A percentile compares a stretch with the other conserved stretches of the same genome.
Conservation (phyloP, 2,888 invertebrate species). For the Chrysotoxum bicinctum region DNA sequence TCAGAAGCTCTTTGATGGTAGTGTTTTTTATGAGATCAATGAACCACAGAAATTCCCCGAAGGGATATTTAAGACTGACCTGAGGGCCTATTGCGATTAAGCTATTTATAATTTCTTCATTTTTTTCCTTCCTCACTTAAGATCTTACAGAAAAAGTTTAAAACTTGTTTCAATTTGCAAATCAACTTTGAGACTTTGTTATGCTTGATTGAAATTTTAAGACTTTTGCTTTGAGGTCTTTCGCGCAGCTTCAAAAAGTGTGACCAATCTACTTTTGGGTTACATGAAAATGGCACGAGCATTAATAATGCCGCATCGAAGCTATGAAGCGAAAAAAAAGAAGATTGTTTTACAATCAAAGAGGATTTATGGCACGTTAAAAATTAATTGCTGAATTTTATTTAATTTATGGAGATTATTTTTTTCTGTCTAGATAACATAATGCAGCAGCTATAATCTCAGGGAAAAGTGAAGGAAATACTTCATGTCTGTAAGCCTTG, state of each 20-base stretch:
- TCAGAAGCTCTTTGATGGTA: neutral
- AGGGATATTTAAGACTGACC: neutral
- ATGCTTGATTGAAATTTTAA: neutral
- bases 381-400: constrained; percentile 1
- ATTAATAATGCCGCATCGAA: constrained; percentile 12
- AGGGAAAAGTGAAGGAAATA: neutral
- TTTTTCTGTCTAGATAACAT: neutral
- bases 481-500: neutral
- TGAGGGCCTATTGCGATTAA: neutral
- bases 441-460: neutral
- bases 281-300: constrained; percentile 34
- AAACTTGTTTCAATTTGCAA: neutral
- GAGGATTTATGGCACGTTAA: constrained; percentile 28
- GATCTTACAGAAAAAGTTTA: neutral
- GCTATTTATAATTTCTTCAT: neutral
- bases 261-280: constrained; percentile 20
- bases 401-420: neutral
- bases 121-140: neutral
- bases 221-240: neutral
- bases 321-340: neutral
- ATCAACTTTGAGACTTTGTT: neutral
- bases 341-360: neutral
- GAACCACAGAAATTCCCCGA: constrained; percentile 34
- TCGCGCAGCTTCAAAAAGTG: neutral
- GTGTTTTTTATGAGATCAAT: constrained; percentile 42